These are phyloP conservation scores for Typhlichthys subterraneus DNA, from an alignment of 2,797 vertebrate species.

Conservation along the genomic window DNA sequence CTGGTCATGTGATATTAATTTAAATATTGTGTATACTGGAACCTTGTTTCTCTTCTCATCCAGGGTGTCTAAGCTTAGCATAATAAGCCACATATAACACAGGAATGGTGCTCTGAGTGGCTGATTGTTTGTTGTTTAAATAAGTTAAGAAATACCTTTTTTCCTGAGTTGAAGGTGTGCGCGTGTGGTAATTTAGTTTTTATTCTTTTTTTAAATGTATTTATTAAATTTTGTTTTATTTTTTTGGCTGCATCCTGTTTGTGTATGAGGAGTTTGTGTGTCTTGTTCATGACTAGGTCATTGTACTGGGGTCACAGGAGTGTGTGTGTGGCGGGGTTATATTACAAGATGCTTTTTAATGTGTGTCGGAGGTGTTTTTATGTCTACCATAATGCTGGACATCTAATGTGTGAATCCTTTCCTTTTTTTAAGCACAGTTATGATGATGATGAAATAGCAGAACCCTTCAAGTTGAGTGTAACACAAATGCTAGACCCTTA, in stretches of 20 bases:
- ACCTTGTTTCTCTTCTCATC: slow-evolving; percentile 19
- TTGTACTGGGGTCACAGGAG: slow-evolving; percentile 5
- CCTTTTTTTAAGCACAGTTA: slow-evolving; percentile 30
- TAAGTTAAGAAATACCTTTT: slow-evolving; percentile 31
- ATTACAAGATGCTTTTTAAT: too few relatives aligned
- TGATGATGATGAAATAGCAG: slow-evolving; percentile 31
- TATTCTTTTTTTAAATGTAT: slow-evolving; percentile 33
- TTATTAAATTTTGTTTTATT: slow-evolving; percentile 58
- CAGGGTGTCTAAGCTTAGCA: slow-evolving; percentile 40
- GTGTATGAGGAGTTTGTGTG: slow-evolving; percentile 29
- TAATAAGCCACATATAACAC: slow-evolving; percentile 28
- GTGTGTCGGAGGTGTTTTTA: background rate
- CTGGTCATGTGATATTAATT: slow-evolving; percentile 40
- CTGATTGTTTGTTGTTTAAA: slow-evolving; percentile 31
- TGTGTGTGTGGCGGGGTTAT: slow-evolving; percentile 1
- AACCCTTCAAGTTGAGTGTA: slow-evolving; percentile 67
- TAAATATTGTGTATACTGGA: slow-evolving; percentile 44
- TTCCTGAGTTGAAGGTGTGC: slow-evolving; percentile 48
- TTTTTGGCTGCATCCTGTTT: slow-evolving; percentile 42
- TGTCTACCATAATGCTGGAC: slow-evolving; percentile 21
- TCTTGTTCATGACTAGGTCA: background rate
- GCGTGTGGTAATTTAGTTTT: slow-evolving; percentile 65
- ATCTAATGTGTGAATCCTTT: slow-evolving; percentile 34
- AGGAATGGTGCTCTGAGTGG: slow-evolving; percentile 47
- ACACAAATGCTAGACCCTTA: slow-evolving; percentile 61